Evolutionary conservation across 2,888 invertebrate species (phyloP).

Genomic region (Drosophila siamana): DNA sequence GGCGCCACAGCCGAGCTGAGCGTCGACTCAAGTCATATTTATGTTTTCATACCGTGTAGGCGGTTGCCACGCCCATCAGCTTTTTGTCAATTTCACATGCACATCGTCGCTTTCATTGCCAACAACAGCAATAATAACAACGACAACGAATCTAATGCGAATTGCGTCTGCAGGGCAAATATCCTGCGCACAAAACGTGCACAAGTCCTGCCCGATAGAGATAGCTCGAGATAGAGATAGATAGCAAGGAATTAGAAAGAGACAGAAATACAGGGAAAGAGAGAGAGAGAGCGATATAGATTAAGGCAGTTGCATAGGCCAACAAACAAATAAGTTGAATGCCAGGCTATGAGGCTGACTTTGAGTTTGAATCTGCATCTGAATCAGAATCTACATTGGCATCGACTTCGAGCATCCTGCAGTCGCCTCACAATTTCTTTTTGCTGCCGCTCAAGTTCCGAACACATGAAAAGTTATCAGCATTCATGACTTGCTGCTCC

Average conservation of each 20-base stretch:
- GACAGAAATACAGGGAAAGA: background rate
- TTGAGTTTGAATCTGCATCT: constrained; percentile 12
- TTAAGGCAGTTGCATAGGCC: constrained; percentile 39
- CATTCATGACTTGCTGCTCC: constrained; percentile 61
- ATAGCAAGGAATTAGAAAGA: background rate
- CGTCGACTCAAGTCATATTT: constrained; percentile 64
- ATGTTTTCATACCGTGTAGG: constrained; percentile 58
- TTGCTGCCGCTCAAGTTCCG: background rate
- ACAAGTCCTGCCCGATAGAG: constrained; percentile 54
- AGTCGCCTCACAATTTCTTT: constrained; percentile 4
- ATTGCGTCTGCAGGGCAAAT: constrained; percentile 74
- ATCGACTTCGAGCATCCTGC: constrained; percentile 5
- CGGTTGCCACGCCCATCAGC: constrained; percentile 48
- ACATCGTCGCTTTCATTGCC: constrained; percentile 65
- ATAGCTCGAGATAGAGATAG: constrained; percentile 5
- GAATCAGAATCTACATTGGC: constrained; percentile 22
- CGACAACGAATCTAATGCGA: constrained; percentile 40
- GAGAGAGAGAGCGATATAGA: background rate
- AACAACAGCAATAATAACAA: constrained; percentile 32
- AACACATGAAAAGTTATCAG: constrained; percentile 63
- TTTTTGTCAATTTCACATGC: constrained; percentile 77
- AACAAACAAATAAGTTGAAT: constrained; percentile 50
- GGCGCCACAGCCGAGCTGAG: constrained; percentile 46
- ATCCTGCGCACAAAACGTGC: constrained; percentile 70
- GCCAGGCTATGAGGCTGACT: constrained; percentile 25